phyloP scores from a whole-genome alignment of 2,797 vertebrate species.

The Arremon brunneinucha region DNA sequence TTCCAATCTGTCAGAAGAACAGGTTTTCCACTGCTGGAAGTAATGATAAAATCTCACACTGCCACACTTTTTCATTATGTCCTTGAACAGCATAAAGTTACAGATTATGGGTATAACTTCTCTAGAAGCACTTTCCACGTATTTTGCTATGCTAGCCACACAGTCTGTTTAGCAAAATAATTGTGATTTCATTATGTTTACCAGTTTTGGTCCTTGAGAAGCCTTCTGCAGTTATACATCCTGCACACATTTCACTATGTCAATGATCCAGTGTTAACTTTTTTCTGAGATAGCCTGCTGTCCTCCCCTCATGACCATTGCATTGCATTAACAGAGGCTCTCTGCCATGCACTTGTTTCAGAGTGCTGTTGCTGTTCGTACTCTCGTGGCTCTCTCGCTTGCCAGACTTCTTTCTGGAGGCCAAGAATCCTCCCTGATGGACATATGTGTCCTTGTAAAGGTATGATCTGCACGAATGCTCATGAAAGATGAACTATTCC shows the following conservation, averaged over 20 bases:
- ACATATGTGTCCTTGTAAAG: accelerated
- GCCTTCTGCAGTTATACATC: background rate
- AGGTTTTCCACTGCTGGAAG: background rate
- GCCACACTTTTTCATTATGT: background rate
- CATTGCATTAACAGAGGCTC: background rate
- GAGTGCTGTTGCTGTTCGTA: background rate
- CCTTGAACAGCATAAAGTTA: background rate
- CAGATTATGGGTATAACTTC: background rate
- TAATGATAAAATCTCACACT: background rate
- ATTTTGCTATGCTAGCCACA: background rate
- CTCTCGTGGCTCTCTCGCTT: background rate
- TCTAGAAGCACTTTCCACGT: background rate
- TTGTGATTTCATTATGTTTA: background rate
- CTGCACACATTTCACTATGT: background rate
- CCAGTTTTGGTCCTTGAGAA: background rate
- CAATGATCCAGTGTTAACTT: background rate
- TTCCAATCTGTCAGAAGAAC: background rate
- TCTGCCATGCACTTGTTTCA: accelerated
- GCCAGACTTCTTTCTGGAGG: background rate
- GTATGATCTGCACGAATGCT: accelerated
- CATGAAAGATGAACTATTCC: background rate
- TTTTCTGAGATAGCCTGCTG: background rate
- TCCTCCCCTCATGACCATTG: background rate
- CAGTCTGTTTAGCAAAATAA: background rate
- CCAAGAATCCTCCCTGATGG: background rate